Evolutionary conservation across 2,113 vertebrate species (phyloP).

Genomic region (Aepyceros melampus): DNA sequence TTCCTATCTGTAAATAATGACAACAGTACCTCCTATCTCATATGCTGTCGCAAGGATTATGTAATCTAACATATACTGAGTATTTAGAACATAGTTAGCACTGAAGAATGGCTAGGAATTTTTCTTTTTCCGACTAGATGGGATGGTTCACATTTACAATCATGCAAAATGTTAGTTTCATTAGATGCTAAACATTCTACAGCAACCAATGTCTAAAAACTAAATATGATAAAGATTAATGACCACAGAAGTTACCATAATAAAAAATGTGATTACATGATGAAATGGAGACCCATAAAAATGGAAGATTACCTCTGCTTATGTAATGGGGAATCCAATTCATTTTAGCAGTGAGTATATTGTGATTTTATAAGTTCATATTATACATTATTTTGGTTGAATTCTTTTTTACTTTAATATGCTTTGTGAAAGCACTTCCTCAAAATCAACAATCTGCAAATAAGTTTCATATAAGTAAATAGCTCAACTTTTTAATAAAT

Average conservation of each 20-base stretch:
- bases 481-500: not conserved
- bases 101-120: not conserved
- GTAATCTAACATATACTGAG: not conserved
- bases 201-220: not conserved
- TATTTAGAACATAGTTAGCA: not conserved
- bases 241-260: not conserved
- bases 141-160: not conserved
- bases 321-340: not conserved
- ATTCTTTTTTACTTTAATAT: not conserved
- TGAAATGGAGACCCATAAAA: not conserved
- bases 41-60: not conserved
- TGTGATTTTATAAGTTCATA: not conserved
- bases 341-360: not conserved
- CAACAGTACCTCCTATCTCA: not conserved
- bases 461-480: not conserved
- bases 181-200: not conserved
- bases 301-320: not conserved
- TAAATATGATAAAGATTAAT: not conserved
- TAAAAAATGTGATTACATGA: not conserved
- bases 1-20: not conserved
- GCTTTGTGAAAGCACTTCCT: not conserved
- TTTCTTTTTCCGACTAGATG: not conserved
- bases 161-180: not conserved
- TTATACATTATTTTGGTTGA: not conserved
- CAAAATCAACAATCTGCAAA: conserved; percentile 13